A percentile compares a stretch with the other conserved stretches of the same genome.
Conservation (phyloP, 2,113 vertebrate genomes). For the Poecilia latipinna region DNA sequence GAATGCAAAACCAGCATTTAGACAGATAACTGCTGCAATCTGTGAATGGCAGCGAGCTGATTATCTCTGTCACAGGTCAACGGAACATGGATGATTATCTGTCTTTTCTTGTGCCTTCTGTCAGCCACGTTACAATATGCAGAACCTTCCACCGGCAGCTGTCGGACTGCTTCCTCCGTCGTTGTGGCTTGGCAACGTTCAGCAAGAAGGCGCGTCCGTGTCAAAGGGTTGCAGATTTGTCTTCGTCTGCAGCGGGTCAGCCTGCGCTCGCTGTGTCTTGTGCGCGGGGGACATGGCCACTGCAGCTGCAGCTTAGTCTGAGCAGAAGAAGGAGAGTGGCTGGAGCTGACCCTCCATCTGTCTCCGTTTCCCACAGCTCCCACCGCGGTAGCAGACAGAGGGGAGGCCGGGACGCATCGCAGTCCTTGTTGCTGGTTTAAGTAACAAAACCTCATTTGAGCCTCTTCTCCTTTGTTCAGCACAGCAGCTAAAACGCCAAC, state of each 20-base stretch:
- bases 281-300: constrained; percentile 18
- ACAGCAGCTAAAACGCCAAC: constrained; percentile 23
- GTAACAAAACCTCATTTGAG: constrained; percentile 61
- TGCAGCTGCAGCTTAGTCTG: constrained; percentile 62
- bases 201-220: constrained; percentile 11
- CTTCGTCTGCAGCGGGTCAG: constrained; percentile 29
- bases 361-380: constrained; percentile 37
- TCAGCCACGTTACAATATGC: neutral
- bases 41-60: neutral
- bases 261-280: constrained; percentile 22
- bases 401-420: constrained; percentile 34
- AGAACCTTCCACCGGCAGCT: constrained; percentile 1
- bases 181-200: constrained; percentile 13
- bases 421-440: constrained; percentile 49
- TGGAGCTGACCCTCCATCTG: constrained; percentile 67
- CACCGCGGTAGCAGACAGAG: constrained; percentile 35
- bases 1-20: neutral
- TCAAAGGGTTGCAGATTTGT: constrained; percentile 10
- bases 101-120: neutral
- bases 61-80: neutral
- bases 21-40: neutral
- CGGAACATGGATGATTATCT: neutral
- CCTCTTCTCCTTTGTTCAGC: constrained; percentile 23
- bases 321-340: constrained; percentile 39
- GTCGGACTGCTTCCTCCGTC: constrained; percentile 4